Evolutionary conservation across 2,113 vertebrate species (phyloP), one percentile per base, ranked within the genome.

Genomic region (Porphyrio hochstetteri): DNA sequence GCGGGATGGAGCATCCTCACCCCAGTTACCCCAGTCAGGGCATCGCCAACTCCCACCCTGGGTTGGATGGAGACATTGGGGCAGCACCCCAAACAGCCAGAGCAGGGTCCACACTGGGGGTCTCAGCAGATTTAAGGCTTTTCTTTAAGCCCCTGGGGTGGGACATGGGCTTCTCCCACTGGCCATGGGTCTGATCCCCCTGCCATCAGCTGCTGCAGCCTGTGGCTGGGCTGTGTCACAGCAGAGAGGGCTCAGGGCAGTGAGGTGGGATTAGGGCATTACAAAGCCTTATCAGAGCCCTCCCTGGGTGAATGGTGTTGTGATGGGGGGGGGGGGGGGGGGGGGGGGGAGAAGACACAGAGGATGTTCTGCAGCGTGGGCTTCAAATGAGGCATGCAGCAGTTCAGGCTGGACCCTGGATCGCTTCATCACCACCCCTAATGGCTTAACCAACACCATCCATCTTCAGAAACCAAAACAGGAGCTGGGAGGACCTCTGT

Each of bases 391-490:
- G 91, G 91, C 93, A 1, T 67, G 38, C 28, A 2, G 5, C 52
- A 3, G 75, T 1, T 50, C 60, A 3, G 91, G 94, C 36, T 92
- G 88, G 75, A 7, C 6, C 0, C 46, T 20, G 93, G 52, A 86
- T 72, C 46, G 93, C 94, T 95, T 80, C 93, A 90, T 85, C 91
- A 63, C 90, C 59, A 17, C 84, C 85, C 93, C 93, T 94, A 88
- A 91, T 92, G 95, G 89, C 93, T 94, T 72, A 85, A 82, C 91
- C 94, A 91, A 40, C 94, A 91, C 46, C 60, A 95, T 92, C 96
- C 90, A 85, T 90, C 79, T 87, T 85, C 84, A 89, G 93, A 57
- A 94, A 96, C 88, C 90, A 77, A 76, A 82, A 1, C 70, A 0
- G 87, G 81, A 79, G 86, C 35, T 14, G 5, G 48, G 80, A 71